Evolutionary conservation across 2,797 vertebrate species (phyloP), one percentile per base, ranked within the genome.

Genomic region (Danio tinwini): DNA sequence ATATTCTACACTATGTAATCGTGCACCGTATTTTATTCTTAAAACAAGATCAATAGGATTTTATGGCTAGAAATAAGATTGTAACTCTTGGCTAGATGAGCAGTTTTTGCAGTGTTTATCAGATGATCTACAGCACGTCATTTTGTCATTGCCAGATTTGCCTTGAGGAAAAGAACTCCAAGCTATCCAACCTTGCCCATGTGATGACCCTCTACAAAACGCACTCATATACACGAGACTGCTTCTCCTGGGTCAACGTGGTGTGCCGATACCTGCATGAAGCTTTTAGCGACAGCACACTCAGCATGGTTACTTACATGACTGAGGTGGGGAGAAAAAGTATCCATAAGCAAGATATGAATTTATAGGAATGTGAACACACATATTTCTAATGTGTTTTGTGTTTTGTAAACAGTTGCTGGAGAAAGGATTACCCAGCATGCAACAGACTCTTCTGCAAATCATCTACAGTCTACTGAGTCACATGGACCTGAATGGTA

Each of bases 201-300:
- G 98, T 99, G 56, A 99, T 99, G 97, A 98, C 95, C 6, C 94
- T 99, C 65, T 99, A 99, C 86, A 99, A 98, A 91, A 99, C 96
- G 0, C 96, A 97, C 62, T 98, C 97, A 69, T 99, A 99, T 85
- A 99, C 97, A 0, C 93, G 98, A 49, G 97, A 99, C 89, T 96
- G 96, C 61, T 94, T 96, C 84, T 97, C 97, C 0, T 99, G 98
- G 98, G 96, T 99, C 76, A 99, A 94, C 0, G 98, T 99, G 82
- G 98, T 99, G 69, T 99, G 97, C 82, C 95, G 98, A 19, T 99
- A 99, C 84, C 96, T 99, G 67, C 97, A 99, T 11, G 97, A 99
- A 88, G 96, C 97, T 2, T 98, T 98, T 83, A 90, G 96, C 4
- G 95, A 98, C 82, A 94, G 95, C 76, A 99, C 97, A 9, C 93